Base-by-base conservation (phyloP, 1,140 invertebrate genomes). In the Panulirus ornatus region DNA sequence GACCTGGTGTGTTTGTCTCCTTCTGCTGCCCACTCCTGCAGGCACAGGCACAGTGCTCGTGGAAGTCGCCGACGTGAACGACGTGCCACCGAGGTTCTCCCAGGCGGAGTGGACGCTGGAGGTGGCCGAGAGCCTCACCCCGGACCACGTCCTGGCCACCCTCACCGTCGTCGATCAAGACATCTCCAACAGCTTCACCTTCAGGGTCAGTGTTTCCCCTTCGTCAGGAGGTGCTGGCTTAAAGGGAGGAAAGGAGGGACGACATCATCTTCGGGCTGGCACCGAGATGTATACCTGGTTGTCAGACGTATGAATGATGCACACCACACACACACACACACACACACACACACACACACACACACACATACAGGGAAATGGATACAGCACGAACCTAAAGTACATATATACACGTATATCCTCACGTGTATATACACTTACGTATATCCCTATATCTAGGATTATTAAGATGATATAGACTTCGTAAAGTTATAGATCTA, bases 161-260 rank as follows among this genome's bases (percentile, higher is more conserved):
- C 88, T 94, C 11, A 92, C 94, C 36, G 93, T 94, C n/a, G 92
- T 92, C 70, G 94, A 94, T 89, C 93, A 92, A 36, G 94, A 94
- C 88, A 93, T 93, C 84, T 93, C 94, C 11, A 94, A 94, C 86
- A 92, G 93, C 40, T 93, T 94, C 90, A 93, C 92, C 75, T 94
- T 93, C 88, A 93, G 93, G 87, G 90, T 91, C n/a, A 91, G 78
- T 58, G 14, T 2, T 38, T n/a, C 8, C 54, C 66, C n/a, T n/a
- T n/a, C n/a, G n/a, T n/a, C n/a, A n/a, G n/a, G n/a, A n/a, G n/a
- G n/a, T n/a, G n/a, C n/a, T n/a, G n/a, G n/a, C n/a, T n/a, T n/a
- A n/a, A n/a, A n/a, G n/a, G n/a, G n/a, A n/a, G n/a, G n/a, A n/a
- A n/a, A n/a, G n/a, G n/a, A n/a, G n/a, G n/a, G n/a, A n/a, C n/a